These are phyloP conservation scores for Tigriopus japonicus DNA, from an alignment of 1,140 invertebrate species.

Conservation along the genomic window DNA sequence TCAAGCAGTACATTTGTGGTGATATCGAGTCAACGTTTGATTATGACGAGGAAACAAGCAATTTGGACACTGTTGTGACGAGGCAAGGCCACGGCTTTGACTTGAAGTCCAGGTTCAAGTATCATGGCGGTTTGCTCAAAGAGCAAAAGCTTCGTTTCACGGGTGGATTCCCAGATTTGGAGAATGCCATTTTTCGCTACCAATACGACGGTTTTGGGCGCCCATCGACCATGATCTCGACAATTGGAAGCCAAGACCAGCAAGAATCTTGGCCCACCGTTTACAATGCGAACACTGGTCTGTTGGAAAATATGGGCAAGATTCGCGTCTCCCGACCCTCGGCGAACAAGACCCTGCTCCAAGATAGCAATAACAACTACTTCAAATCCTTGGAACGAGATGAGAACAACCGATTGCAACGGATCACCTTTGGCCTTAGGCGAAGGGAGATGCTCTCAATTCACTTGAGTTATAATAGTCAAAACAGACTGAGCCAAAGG, in stretches of 20 bases:
- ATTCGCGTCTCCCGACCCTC: constrained; percentile 58
- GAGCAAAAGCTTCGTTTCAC: constrained; percentile 66
- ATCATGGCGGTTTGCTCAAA: constrained; percentile 66
- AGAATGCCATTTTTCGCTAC: constrained; percentile 66
- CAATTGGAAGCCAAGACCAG: constrained; percentile 51
- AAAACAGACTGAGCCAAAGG: constrained; percentile 58
- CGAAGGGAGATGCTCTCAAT: constrained; percentile 62
- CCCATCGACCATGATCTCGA: constrained; percentile 56
- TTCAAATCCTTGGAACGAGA: constrained; percentile 67
- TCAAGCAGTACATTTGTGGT: constrained; percentile 64
- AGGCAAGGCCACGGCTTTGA: constrained; percentile 58
- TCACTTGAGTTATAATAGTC: constrained; percentile 60
- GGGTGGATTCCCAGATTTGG: constrained; percentile 46
- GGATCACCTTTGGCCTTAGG: constrained; percentile 59
- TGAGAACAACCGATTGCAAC: constrained; percentile 53
- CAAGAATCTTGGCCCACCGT: constrained; percentile 28
- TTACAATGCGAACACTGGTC: constrained; percentile 70
- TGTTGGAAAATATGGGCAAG: constrained; percentile 58
- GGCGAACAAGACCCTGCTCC: constrained; percentile 67
- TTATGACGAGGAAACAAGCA: constrained; percentile 59
- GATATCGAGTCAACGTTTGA: constrained; percentile 65
- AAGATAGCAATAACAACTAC: constrained; percentile 65
- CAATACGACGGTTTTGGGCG: constrained; percentile 71
- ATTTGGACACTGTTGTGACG: constrained; percentile 63
- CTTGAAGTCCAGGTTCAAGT: constrained; percentile 64